Conservation (phyloP, 2,797 vertebrate genomes). For the Platalea minor region DNA sequence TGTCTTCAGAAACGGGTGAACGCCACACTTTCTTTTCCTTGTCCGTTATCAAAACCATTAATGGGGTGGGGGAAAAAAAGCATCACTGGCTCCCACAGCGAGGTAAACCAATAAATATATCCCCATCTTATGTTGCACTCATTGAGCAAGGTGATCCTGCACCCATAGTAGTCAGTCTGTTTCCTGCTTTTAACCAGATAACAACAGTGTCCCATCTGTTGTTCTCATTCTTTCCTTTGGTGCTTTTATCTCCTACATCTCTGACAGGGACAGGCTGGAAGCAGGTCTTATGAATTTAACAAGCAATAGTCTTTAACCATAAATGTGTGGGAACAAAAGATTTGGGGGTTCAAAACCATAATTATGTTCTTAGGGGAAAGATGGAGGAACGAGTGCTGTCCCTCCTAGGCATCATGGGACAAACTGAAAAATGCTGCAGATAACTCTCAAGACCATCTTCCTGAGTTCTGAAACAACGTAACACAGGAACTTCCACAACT, state of each 20-base stretch:
- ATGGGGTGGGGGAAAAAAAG: background rate
- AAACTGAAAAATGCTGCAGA: background rate
- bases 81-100: background rate
- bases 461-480: background rate
- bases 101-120: background rate
- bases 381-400: background rate
- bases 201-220: background rate
- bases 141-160: background rate
- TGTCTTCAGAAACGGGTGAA: background rate
- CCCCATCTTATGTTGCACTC: background rate
- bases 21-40: background rate
- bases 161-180: accelerated
- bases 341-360: background rate
- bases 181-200: background rate
- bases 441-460: background rate
- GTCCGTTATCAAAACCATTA: background rate
- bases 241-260: background rate
- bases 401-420: background rate
- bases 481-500: background rate
- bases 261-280: background rate
- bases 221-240: background rate
- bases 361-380: background rate
- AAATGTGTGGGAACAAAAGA: background rate
- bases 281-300: background rate
- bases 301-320: background rate